Conservation (phyloP, 2,888 invertebrate species). For the Standfussiana lucernea region DNA sequence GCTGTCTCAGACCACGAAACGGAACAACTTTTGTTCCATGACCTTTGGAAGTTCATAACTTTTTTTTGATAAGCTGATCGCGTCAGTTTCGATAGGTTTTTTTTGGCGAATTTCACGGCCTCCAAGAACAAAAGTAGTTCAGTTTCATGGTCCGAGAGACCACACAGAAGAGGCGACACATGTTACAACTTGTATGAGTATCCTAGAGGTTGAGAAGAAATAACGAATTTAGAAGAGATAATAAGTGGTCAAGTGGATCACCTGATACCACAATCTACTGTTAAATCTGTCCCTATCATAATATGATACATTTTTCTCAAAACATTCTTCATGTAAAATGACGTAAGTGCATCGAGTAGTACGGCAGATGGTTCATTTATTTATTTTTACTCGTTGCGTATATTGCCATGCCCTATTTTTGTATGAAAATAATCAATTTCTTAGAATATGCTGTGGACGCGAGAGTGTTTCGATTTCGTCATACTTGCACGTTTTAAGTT, state of each 20-base stretch:
- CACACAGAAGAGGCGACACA: no score
- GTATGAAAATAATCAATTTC: constrained; percentile 69
- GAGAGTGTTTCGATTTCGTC: constrained; percentile 50
- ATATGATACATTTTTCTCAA: constrained; percentile 15
- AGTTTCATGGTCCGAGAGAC: no score
- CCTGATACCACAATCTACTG: neutral
- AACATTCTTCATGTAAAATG: constrained; percentile 45
- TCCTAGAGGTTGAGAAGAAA: neutral
- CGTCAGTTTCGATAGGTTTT: no score
- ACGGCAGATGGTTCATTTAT: constrained; percentile 66
- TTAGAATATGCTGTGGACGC: constrained; percentile 57
- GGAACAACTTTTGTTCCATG: no score
- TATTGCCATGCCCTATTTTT: constrained; percentile 68
- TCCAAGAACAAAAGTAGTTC: no score
- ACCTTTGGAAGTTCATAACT: no score
- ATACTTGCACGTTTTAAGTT: constrained; percentile 42
- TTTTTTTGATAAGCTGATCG: no score
- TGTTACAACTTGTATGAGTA: no score
- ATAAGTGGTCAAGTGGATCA: neutral
- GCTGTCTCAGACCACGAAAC: no score
- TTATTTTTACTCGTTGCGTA: constrained; percentile 65
- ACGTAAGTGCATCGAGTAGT: constrained; percentile 59
- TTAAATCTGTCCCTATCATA: neutral
- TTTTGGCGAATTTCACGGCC: no score
- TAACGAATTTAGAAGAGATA: neutral